phyloP scores from a whole-genome alignment of 1,140 invertebrate species.

The Chrysopa pallens region DNA sequence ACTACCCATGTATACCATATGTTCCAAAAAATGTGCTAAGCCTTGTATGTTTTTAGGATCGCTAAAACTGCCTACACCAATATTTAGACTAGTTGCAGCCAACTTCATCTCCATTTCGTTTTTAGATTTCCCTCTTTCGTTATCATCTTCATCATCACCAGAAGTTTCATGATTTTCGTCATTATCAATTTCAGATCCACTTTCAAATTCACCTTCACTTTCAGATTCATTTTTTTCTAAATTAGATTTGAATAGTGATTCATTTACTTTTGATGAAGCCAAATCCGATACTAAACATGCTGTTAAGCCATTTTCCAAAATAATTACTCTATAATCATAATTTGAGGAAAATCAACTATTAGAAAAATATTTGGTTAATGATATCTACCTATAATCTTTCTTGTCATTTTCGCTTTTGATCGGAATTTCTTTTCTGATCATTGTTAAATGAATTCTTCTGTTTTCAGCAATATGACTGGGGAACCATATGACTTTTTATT shows the following conservation, averaged over 20 bases:
- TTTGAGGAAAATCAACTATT: background rate
- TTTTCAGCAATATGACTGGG: too few species aligned
- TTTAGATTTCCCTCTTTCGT: constrained; percentile 17
- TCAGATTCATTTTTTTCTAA: constrained; percentile 7
- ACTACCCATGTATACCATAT: constrained; percentile 92
- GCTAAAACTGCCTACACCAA: constrained; percentile 53
- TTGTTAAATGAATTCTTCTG: too few species aligned
- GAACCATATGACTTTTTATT: too few species aligned
- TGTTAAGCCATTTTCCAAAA: constrained; percentile 44
- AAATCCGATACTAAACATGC: constrained; percentile 46
- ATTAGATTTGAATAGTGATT: background rate
- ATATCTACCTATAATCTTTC: constrained; percentile 31
- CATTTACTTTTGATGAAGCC: constrained; percentile 2
- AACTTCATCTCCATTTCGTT: constrained; percentile 13
- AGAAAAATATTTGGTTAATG: background rate
- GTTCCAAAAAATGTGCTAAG: constrained; percentile 86
- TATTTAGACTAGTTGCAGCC: constrained; percentile 50
- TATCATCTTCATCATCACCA: constrained; percentile 13
- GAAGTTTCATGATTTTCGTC: constrained; percentile 11
- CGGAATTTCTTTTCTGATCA: constrained; percentile 13
- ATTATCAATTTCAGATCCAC: constrained; percentile 16
- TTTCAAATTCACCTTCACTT: constrained; percentile 12
- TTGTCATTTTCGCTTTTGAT: constrained; percentile 36
- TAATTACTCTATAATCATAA: constrained; percentile 34
- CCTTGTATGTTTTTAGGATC: constrained; percentile 63